phyloP scores from a whole-genome alignment of 2,797 vertebrate species.

The Erithacus rubecula region DNA sequence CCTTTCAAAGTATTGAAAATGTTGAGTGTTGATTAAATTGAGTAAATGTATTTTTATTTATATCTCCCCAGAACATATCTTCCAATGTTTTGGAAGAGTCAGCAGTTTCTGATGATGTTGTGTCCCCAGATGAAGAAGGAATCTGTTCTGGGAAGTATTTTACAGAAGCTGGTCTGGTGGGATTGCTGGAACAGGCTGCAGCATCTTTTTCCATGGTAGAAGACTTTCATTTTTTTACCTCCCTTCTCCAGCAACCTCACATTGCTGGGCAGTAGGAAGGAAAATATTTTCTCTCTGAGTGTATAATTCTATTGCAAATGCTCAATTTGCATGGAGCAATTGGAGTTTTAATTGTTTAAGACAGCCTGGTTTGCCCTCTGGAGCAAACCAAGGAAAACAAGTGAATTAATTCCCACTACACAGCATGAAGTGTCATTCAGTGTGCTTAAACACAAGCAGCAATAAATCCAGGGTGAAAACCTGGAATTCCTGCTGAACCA shows the following conservation, averaged over 20 bases:
- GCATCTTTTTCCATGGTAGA: slow-evolving; percentile 96
- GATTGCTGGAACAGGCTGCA: slow-evolving; percentile 95
- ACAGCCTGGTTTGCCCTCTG: neutral
- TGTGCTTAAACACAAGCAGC: neutral
- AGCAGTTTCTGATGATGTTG: slow-evolving; percentile 96
- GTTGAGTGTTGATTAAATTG: neutral
- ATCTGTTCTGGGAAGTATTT: slow-evolving; percentile 99
- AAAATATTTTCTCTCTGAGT: neutral
- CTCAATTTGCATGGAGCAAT: neutral
- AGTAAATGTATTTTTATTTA: neutral
- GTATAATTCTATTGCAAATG: neutral
- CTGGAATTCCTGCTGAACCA: neutral
- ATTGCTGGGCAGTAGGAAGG: neutral
- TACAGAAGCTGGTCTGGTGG: slow-evolving; percentile 95
- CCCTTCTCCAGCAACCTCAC: neutral
- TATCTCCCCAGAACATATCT: slow-evolving; percentile 88
- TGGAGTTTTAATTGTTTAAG: neutral
- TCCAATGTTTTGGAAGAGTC: slow-evolving; percentile 98
- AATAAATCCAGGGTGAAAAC: neutral
- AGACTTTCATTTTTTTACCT: slow-evolving; percentile 19
- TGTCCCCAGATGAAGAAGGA: slow-evolving; percentile 97
- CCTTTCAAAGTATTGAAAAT: neutral
- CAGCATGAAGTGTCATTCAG: neutral
- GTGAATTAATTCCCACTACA: neutral
- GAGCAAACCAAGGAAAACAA: neutral